Evolutionary conservation across 1,140 invertebrate species (phyloP).

Genomic region (Drosophila teissieri): DNA sequence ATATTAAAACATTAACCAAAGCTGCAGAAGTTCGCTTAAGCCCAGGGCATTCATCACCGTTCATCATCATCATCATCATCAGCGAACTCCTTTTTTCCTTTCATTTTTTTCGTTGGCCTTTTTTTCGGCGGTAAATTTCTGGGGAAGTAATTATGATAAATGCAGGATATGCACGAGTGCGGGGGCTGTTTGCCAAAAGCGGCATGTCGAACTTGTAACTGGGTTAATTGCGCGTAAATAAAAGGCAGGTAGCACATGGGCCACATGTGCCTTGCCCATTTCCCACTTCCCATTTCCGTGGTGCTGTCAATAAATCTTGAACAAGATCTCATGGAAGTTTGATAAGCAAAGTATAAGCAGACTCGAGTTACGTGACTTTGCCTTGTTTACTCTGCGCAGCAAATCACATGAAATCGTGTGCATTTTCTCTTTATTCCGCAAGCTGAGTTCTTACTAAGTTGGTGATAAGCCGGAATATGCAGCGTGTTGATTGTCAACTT

Average conservation of each 20-base stretch:
- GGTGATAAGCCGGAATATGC: conserved; percentile 21
- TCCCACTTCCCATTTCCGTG: conserved; percentile 34
- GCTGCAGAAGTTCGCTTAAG: conserved; percentile 30
- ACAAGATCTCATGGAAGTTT: conserved; percentile 54
- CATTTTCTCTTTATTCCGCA: conserved; percentile 4
- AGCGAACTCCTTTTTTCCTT: conserved; percentile 1
- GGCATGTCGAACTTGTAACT: conserved; percentile 82
- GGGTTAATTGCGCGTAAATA: conserved; percentile 79
- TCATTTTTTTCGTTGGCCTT: conserved; percentile 9
- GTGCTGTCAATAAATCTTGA: conserved; percentile 74
- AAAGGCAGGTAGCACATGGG: conserved; percentile 56
- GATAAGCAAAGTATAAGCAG: conserved; percentile 34
- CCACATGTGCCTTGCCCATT: conserved; percentile 30
- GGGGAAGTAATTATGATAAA: conserved; percentile 83
- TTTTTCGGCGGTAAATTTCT: conserved; percentile 64
- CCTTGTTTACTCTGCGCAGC: conserved; percentile 17
- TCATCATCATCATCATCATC: conserved; percentile 37
- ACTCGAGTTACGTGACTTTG: conserved; percentile 47
- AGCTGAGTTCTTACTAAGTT: conserved; percentile 12
- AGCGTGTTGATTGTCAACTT: conserved; percentile 24
- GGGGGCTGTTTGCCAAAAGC: conserved; percentile 53
- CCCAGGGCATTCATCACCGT: conserved; percentile 55
- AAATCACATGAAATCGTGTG: conserved; percentile 21
- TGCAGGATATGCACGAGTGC: conserved; percentile 69
- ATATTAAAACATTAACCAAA: conserved; percentile 77